Conservation (phyloP, 53 echinoderm and acorn worm genomes). For the Astropecten irregularis region DNA sequence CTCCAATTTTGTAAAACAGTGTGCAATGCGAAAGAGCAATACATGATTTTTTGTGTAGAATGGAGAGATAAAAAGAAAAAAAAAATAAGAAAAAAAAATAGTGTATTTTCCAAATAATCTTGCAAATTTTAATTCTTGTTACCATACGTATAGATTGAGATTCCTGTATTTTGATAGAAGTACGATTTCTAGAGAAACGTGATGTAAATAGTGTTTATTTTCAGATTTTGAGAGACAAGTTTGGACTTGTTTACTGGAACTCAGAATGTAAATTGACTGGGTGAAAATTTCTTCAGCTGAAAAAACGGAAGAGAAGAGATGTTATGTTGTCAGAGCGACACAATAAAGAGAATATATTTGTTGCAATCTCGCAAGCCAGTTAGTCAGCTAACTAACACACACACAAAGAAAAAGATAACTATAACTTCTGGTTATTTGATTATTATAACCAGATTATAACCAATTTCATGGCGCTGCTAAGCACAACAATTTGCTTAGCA, state of each 20-base stretch:
- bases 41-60: conserved; percentile 21
- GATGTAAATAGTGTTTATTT: conserved; percentile 40
- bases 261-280: neutral
- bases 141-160: conserved; percentile 30
- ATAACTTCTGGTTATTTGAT: no score
- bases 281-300: neutral
- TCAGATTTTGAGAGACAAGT: conserved; percentile 3
- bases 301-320: no score
- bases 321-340: no score
- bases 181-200: conserved; percentile 31
- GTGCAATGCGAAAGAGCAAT: conserved; percentile 58
- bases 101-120: conserved; percentile 38
- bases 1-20: conserved; percentile 35
- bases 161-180: conserved; percentile 45
- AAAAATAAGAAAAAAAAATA: neutral
- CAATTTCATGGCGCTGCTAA: no score
- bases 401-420: neutral
- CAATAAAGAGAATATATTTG: neutral
- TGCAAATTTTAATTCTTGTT: conserved; percentile 27
- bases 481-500: no score
- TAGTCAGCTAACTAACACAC: neutral
- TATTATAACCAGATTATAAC: no score
- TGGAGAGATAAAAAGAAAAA: neutral
- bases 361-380: neutral
- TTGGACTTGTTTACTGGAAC: neutral